Evolutionary conservation across 2,797 vertebrate species (phyloP).

Genomic region (Spondyliosoma cantharus): DNA sequence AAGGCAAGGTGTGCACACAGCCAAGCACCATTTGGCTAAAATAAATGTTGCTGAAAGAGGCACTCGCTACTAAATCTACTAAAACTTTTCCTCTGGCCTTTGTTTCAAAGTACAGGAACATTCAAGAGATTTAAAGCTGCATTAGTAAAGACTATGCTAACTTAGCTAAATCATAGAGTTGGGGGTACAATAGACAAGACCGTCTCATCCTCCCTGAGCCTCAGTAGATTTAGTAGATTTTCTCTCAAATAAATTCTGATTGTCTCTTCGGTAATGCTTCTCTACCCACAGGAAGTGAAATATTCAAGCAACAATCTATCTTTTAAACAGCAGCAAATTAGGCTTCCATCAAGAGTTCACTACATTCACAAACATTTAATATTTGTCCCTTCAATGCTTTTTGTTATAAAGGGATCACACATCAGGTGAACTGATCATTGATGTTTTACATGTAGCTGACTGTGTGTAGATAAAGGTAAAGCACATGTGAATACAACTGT

Average conservation of each 20-base stretch:
- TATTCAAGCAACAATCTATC: conserved; percentile 12
- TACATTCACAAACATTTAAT: conserved; percentile 3
- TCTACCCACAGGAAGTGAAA: conserved; percentile 6
- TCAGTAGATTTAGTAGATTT: conserved; percentile 17
- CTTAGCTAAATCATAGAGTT: conserved; percentile 44
- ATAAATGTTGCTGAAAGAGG: neutral
- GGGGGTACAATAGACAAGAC: conserved; percentile 5
- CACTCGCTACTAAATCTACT: conserved; percentile 5
- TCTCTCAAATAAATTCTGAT: conserved; percentile 18
- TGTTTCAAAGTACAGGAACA: conserved; percentile 22
- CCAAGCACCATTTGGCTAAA: conserved; percentile 12
- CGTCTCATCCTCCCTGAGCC: neutral
- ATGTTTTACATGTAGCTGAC: neutral
- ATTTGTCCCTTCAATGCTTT: neutral
- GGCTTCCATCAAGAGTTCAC: neutral
- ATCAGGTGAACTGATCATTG: neutral
- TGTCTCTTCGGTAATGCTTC: neutral
- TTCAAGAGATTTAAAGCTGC: conserved; percentile 44
- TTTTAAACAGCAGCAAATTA: conserved; percentile 2
- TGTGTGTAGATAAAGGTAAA: neutral
- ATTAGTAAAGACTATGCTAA: conserved; percentile 32
- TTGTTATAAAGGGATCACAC: neutral
- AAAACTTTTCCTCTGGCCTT: conserved; percentile 14
- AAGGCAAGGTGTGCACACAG: conserved; percentile 6
- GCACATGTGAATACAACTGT: too few species aligned